Evolutionary conservation across 2,797 vertebrate species (phyloP), one percentile per base, ranked within the genome.

Genomic region (Trematocara caparti): DNA sequence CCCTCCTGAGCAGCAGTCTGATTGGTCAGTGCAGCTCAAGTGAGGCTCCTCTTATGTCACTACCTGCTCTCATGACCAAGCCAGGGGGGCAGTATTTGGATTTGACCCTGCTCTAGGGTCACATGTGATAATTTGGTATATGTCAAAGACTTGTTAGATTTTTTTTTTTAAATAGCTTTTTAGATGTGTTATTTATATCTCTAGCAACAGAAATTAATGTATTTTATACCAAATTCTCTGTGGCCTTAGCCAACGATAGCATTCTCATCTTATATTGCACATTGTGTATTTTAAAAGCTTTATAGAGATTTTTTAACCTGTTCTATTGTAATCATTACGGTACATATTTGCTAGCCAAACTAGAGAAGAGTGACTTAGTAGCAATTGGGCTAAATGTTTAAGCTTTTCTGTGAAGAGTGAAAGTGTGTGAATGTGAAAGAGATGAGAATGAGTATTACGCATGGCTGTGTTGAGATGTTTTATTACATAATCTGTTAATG

Each of bases 171-270:
- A 80, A 80, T 89, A 90, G 86, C 89, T 85, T 91, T 92, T 91
- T 94, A 94, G 90, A 91, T 92, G 78, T 93, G 80, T 94, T 96
- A 96, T 96, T 95, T 96, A 96, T 96, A 95, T 93, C 88, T 83
- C 92, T 90, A 90, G 93, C 17, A 93, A 90, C 87, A 93, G 78
- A 95, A 92, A 95, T 93, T 84, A 89, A 92, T 95, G 93, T 95
- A 94, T 96, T 96, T 96, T 95, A 89, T 95, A 95, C 85, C 89
- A 92, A 93, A 94, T 94, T 94, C 87, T 85, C 88, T 91, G 89
- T 92, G 93, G 89, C 89, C 83, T 85, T 91, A 90, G 94, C 92
- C 93, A 89, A 82, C 43, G 89, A 94, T 92, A 94, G 89, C 91
- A 92, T 86, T 94, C 93, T 93, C 94, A 86, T 92, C 88, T 82